Evolutionary conservation across 1,140 invertebrate species (phyloP), one percentile per base, ranked within the genome.

Genomic region (Choristoneura fumiferana): DNA sequence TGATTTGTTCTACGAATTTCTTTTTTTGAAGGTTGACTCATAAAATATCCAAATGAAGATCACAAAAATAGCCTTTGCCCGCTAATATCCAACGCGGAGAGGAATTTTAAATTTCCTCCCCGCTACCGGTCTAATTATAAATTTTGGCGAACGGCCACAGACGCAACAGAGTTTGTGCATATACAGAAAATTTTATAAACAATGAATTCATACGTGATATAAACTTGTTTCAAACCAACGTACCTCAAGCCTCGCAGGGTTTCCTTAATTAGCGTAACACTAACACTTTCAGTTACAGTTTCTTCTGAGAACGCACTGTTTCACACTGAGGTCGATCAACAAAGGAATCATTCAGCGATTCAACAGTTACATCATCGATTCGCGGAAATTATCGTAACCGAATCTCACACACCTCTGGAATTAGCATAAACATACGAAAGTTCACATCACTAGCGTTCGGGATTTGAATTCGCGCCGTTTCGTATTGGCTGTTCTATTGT

Each of bases 281-380:
- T 73, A 59, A 63, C 63, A 69, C 75, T 77, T 29, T 29, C 77
- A 18, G 43, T 80, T 75, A 75, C 71, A 59, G 62, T 73, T 73
- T 73, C 67, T 71, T 75, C 68, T 62, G 37, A 60, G 70, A 73
- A 75, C 63, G 62, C 72, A 81, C 74, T 75, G 71, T 82, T 78
- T 71, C 54, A 58, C 76, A 73, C 63, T 56, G 60, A 61, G 56
- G 15, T 66, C 45, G 39, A 57, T 60, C 54, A 59, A 82, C 79
- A 81, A 84, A 73, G 71, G 58, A 60, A 66, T 62, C 60, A 73
- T 76, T 71, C 62, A 73, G 43, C 60, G 62, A 74, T 70, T 60
- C 66, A 71, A 29, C 73, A 69, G 65, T 84, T 84, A 82, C 78
- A 81, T 82, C 73, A 83, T 65, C 68, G 57, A 73, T 77, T 77